Percentiles rank a stretch among this genome's conserved stretches.
These are phyloP conservation scores for Oscheius onirici DNA, from an alignment of 2,888 invertebrate genomes.

Conservation along the genomic window DNA sequence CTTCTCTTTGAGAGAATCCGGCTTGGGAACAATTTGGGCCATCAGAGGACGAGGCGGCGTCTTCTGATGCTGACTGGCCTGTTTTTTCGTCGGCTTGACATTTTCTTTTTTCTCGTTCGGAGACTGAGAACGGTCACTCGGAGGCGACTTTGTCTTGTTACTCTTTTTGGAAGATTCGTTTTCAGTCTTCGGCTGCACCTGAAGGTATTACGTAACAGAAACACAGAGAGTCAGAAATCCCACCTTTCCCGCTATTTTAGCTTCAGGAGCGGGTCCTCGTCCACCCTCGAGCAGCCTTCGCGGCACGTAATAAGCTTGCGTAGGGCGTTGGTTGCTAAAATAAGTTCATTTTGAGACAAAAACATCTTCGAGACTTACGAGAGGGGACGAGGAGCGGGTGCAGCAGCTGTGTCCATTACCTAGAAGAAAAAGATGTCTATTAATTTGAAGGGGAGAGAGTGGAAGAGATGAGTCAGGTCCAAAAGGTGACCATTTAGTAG, in stretches of 20 bases:
- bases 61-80: not conserved
- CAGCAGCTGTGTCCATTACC: constrained; percentile 49
- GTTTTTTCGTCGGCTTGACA: constrained; percentile 6
- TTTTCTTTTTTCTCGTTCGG: constrained; percentile 23
- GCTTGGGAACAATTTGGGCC: constrained; percentile 39
- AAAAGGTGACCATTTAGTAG: not conserved
- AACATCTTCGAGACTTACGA: constrained; percentile 35
- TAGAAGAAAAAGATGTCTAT: constrained; percentile 29
- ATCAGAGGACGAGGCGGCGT: constrained; percentile 44
- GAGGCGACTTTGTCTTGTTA: not conserved
- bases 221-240: not conserved
- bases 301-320: constrained; percentile 58
- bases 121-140: not conserved
- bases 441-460: not conserved
- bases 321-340: constrained; percentile 47
- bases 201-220: not conserved
- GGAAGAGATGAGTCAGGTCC: not conserved
- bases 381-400: constrained; percentile 42
- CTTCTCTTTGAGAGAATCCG: constrained; percentile 40
- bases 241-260: constrained; percentile 2
- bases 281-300: constrained; percentile 49
- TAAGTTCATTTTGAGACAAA: not conserved
- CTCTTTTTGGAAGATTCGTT: not conserved
- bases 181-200: not conserved
- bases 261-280: constrained; percentile 33